Conservation (phyloP, 1,140 invertebrate species). For the Ericerus pela region DNA sequence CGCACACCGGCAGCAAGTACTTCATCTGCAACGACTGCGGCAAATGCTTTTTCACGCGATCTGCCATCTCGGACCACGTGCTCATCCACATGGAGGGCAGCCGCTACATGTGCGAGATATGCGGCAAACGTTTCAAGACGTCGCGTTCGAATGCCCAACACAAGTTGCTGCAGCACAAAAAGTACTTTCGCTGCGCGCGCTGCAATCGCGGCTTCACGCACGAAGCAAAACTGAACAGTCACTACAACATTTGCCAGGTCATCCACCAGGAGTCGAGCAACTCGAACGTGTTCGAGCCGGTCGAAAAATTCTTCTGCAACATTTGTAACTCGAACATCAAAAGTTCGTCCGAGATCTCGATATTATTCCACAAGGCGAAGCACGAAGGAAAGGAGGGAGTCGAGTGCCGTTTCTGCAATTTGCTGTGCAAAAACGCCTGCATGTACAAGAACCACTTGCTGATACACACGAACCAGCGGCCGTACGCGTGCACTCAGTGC, state of each 20-base stretch:
- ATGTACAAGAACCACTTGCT: slow-evolving; percentile 6
- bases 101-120: slow-evolving; percentile 3
- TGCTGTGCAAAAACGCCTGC: slow-evolving; percentile 1
- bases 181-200: not conserved
- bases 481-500: slow-evolving; percentile 34
- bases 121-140: slow-evolving; percentile 3
- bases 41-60: not conserved
- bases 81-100: slow-evolving; percentile 3
- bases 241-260: not conserved
- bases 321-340: slow-evolving; percentile 6
- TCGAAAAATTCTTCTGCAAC: slow-evolving; percentile 1
- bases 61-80: not conserved
- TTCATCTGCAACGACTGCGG: not conserved
- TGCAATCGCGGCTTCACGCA: slow-evolving; percentile 1
- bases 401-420: not conserved
- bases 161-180: not conserved
- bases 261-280: not conserved
- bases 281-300: slow-evolving; percentile 2
- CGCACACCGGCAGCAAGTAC: slow-evolving; percentile 5
- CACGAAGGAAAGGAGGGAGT: slow-evolving; percentile 1
- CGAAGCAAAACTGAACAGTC: slow-evolving; percentile 2
- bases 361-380: not conserved
- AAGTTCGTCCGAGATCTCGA: slow-evolving; percentile 6
- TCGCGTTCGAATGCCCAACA: not conserved
- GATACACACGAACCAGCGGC: slow-evolving; percentile 32